Base-by-base conservation (phyloP, 2,888 invertebrate genomes). In the Ochlodes sylvanus region DNA sequence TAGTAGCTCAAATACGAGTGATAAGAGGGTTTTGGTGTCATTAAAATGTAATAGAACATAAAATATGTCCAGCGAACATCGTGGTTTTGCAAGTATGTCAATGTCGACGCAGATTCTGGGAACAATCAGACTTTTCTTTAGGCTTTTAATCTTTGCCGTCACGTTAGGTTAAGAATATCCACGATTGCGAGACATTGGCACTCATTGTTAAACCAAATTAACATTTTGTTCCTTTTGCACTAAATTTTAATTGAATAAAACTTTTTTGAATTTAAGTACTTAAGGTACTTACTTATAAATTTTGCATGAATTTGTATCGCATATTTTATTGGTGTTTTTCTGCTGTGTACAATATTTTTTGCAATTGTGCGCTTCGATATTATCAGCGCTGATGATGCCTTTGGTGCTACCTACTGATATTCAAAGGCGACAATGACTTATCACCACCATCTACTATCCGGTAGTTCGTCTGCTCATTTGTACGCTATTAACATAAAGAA, bases 41-140 rank as follows among this genome's bases (percentile, higher is more conserved):
- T 68, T 62, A 62, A 61, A 61, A 62, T 56, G 68, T 68, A 68
- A 62, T 55, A 61, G 41, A 27, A 54, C 67, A 67, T 61, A 38
- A 55, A 54, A 55, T 32, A 34, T 56, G 38, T 62, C 47, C 68
- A 57, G 27, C 34, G 61, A 61, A 56, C 61, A 57, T 47, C 57
- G 50, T 21, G 21, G 27, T 62, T 68, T 68, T 57, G 38, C 42
- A 54, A 62, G 19, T 21, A 34, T 27, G 21, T 67, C 67, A 67
- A 67, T 67, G 67, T 67, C 67, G 61, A 47, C 21, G 27, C 54
- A 15, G 60, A 52, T 52, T 60, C 42, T 54, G 27, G 41, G 17
- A 54, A 58, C 63, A 55, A 52, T 52, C 52, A 41, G 52, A 50
- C 17, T 50, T 60, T 47, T 60, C 15, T 15, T 63, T 56, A 17